These are phyloP conservation scores for Cylloceria caligata DNA, from an alignment of 2,888 invertebrate species.

Conservation along the genomic window DNA sequence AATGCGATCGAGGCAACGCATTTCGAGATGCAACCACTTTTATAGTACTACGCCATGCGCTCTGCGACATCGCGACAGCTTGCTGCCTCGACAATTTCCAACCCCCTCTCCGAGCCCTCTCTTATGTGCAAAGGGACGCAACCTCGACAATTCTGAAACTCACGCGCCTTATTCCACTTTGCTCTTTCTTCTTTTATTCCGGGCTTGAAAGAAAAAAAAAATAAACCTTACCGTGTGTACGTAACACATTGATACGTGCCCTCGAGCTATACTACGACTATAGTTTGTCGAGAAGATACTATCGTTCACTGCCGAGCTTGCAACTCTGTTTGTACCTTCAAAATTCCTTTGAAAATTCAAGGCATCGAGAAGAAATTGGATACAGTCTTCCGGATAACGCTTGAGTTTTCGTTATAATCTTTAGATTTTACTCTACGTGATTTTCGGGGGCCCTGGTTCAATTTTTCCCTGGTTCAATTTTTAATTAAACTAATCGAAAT, in stretches of 20 bases:
- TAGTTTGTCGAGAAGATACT: neutral
- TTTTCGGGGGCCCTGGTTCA: no score
- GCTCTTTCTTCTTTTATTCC: conserved; percentile 6
- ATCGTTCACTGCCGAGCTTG: neutral
- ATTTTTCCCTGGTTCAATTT: no score
- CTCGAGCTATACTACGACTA: neutral
- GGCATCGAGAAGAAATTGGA: neutral
- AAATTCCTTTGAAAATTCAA: neutral
- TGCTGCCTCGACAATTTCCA: conserved; percentile 64
- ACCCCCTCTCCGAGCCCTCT: conserved; percentile 30
- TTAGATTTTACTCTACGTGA: no score
- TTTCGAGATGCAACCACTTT: conserved; percentile 71
- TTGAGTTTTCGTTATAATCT: no score
- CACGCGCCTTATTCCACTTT: conserved; percentile 18
- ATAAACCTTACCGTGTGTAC: neutral
- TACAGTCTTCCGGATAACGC: no score
- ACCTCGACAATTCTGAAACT: conserved; percentile 58
- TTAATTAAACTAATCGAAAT: no score
- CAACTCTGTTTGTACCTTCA: neutral
- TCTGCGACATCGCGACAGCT: conserved; percentile 66
- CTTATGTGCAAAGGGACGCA: conserved; percentile 47
- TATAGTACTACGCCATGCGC: conserved; percentile 62
- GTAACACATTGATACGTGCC: neutral
- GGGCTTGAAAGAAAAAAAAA: neutral
- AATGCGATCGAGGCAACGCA: conserved; percentile 72